Evolutionary conservation across 2,113 vertebrate species (phyloP).

Genomic region (Beaufortia kweichowensis): DNA sequence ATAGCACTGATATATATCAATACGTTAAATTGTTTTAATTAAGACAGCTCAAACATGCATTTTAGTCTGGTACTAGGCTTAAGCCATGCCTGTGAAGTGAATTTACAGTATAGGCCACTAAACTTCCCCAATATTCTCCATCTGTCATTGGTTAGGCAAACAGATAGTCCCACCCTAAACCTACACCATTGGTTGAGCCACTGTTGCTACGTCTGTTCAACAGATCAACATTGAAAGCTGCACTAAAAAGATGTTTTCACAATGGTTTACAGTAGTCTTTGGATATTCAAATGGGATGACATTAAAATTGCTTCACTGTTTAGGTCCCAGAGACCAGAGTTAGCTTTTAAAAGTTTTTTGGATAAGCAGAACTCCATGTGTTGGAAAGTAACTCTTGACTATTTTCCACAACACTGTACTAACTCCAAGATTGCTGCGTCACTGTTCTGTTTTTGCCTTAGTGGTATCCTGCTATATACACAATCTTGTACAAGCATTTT

Average conservation of each 20-base stretch:
- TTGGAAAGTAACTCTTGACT: constrained; percentile 29
- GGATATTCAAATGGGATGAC: no score
- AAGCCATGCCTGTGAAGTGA: no score
- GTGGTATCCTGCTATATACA: constrained; percentile 1
- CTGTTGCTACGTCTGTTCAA: no score
- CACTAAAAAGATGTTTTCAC: no score
- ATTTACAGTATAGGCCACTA: background rate
- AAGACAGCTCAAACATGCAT: no score
- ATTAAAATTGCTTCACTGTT: no score
- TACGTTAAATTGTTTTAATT: no score
- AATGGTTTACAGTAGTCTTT: no score
- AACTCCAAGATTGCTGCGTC: constrained; percentile 40
- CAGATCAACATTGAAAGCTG: no score
- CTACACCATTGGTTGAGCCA: background rate
- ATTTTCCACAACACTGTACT: constrained; percentile 40
- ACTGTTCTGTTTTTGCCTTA: constrained; percentile 25
- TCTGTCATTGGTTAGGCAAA: background rate
- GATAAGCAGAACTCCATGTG: background rate
- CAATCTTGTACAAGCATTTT: background rate
- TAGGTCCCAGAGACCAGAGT: no score
- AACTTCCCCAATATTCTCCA: background rate
- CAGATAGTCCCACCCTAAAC: background rate
- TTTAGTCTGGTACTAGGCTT: no score
- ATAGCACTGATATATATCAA: no score
- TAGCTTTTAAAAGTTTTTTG: background rate